A percentile compares a stretch with the other conserved stretches of the same genome.
These are phyloP conservation scores for Carassius auratus DNA, from an alignment of 2,113 vertebrate genomes.

Conservation along the genomic window DNA sequence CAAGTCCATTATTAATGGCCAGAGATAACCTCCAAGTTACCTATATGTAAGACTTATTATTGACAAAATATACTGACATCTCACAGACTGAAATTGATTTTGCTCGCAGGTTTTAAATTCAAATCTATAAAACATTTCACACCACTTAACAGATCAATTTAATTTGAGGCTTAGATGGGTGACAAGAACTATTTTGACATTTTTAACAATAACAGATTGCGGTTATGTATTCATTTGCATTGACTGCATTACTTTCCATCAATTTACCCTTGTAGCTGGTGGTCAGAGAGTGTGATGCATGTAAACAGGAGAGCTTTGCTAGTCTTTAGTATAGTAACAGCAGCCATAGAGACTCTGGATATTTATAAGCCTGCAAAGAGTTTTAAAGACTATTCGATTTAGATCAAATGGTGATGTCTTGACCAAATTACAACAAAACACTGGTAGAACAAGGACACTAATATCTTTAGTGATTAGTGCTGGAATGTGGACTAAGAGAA, in stretches of 20 bases:
- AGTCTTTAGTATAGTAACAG: not conserved
- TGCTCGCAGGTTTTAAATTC: not conserved
- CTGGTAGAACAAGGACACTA: not conserved
- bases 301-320: not conserved
- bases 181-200: constrained; percentile 24
- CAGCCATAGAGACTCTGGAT: not conserved
- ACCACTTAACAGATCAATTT: constrained; percentile 16
- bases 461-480: not conserved
- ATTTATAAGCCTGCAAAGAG: not conserved
- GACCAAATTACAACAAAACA: not conserved
- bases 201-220: not conserved
- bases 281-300: not conserved
- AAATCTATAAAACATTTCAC: constrained; percentile 27
- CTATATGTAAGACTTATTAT: not conserved
- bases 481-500: not conserved
- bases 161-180: not conserved
- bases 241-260: constrained; percentile 11
- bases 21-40: not conserved
- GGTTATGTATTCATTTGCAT: not conserved
- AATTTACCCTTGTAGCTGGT: not conserved
- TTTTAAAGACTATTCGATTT: not conserved
- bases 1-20: not conserved
- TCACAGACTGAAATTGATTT: not conserved
- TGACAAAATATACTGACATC: not conserved
- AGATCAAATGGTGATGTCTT: not conserved